These are phyloP conservation scores for Leuciscus waleckii DNA, from an alignment of 2,797 vertebrate species.

Conservation along the genomic window DNA sequence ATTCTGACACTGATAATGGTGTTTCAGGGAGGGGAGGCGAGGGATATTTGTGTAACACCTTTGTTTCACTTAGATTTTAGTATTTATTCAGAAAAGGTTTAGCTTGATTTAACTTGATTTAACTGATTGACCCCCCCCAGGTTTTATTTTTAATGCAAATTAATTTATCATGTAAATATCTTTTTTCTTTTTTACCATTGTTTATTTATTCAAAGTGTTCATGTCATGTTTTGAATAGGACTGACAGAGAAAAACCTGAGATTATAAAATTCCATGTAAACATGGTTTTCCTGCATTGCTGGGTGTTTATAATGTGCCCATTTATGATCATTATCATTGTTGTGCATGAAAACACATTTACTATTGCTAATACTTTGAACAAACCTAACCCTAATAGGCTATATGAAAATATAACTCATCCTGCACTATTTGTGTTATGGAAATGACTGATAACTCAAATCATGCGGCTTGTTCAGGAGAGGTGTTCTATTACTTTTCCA, in stretches of 20 bases:
- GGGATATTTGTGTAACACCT: neutral
- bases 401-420: neutral
- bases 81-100: neutral
- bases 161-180: neutral
- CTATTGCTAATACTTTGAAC: neutral
- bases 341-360: neutral
- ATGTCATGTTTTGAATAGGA: neutral
- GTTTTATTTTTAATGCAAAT: neutral
- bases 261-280: neutral
- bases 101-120: neutral
- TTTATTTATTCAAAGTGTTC: neutral
- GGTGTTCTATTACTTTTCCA: constrained; percentile 12
- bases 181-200: neutral
- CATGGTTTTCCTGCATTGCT: neutral
- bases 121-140: neutral
- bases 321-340: neutral
- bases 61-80: neutral
- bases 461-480: neutral
- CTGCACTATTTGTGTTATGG: no score
- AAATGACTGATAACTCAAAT: neutral
- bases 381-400: neutral
- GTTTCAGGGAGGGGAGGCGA: neutral
- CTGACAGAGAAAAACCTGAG: neutral
- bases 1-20: neutral
- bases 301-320: neutral